Base-by-base conservation (phyloP, 2,113 vertebrate species). In the Zonotrichia leucophrys region DNA sequence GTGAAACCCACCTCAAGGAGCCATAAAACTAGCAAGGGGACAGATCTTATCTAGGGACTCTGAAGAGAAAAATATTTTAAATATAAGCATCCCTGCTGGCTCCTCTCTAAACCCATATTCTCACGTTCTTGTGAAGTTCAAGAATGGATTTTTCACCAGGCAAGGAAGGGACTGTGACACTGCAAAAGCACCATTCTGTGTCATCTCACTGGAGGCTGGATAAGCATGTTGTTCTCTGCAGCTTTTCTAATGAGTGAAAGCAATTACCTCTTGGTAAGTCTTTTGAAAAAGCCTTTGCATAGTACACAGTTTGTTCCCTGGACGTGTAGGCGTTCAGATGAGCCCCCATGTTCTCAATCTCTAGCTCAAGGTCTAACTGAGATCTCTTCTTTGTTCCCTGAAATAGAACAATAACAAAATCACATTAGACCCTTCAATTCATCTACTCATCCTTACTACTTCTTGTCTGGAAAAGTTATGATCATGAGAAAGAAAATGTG, bases 311-410 rank as follows among this genome's bases (percentile, higher is more conserved):
- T 97, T 99, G 99, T 87, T 99, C 99, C 73, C 99, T 97, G 49
- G 99, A 99, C 0, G 99, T 99, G 77, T 99, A 99, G 0, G 99
- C 99, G 6, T 99, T 99, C 79, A 99, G 98, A 86, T 99, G 99
- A 89, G 99, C 98, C 23, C 99, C 99, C 99, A 99, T 99, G 94
- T 99, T 99, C 97, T 99, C 99, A 33, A 99, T 99, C 98, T 99
- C 99, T 62, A 99, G 98, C 90, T 99, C 99, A 81, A 99, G 98
- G 90, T 99, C 99, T 91, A 99, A 97, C 70, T 99, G 99, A 39
- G 99, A 99, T 67, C 99, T 98, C 93, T 99, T 99, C 96, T 98
- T 99, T 35, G 99, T 99, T 87, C 99, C 99, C 99, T 99, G 92
- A 96, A 98, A 97, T 12, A 87, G 89, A 96, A 89, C 13, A 83